Evolutionary conservation across 2,888 invertebrate species (phyloP).

Genomic region (Bombylius major): DNA sequence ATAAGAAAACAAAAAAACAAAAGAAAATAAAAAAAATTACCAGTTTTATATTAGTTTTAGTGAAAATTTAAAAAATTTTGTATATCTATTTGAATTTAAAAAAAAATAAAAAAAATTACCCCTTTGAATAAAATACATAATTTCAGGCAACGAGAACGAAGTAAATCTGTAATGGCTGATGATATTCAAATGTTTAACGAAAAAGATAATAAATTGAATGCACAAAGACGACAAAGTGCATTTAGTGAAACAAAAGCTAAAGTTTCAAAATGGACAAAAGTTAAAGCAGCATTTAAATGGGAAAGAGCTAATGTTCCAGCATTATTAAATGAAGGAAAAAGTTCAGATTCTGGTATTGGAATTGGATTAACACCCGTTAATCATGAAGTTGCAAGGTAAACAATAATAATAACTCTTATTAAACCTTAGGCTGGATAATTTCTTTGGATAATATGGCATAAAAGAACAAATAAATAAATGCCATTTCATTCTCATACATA

Average conservation of each 20-base stretch:
- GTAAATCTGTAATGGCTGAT: conserved; percentile 54
- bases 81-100: too few species aligned
- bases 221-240: conserved; percentile 31
- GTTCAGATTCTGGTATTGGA: conserved; percentile 33
- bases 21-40: too few species aligned
- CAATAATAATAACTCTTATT: conserved; percentile 1
- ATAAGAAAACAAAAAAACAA: too few species aligned
- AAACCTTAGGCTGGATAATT: not conserved
- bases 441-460: too few species aligned
- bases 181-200: conserved; percentile 40
- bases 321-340: conserved; percentile 31
- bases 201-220: conserved; percentile 21
- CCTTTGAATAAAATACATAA: too few species aligned
- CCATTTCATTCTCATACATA: too few species aligned
- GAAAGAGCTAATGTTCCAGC: conserved; percentile 53
- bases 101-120: too few species aligned
- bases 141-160: conserved; percentile 42
- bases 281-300: conserved; percentile 81
- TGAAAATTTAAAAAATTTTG: too few species aligned
- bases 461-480: too few species aligned
- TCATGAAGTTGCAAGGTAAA: conserved; percentile 37
- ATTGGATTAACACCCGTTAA: conserved; percentile 38
- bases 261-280: conserved; percentile 74
- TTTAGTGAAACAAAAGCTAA: conserved; percentile 34
- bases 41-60: too few species aligned